Base-by-base conservation (phyloP, 2,797 vertebrate species). In the Antrozous pallidus region DNA sequence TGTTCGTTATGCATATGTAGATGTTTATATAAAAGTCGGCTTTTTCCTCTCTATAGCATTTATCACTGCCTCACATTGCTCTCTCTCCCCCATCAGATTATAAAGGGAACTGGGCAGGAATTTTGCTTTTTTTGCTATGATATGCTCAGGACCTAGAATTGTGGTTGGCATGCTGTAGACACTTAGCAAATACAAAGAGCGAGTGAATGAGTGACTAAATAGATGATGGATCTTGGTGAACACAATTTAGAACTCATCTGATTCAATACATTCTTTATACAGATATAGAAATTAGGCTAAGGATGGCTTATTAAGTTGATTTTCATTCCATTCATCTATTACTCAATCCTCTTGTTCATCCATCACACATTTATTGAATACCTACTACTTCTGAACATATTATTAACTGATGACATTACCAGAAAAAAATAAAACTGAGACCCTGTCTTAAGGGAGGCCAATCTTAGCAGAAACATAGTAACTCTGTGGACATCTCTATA, bases 231-330 rank as follows among this genome's bases (percentile, higher is more conserved):
- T 67, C 12, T 47, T 38, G 78, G 84, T 24, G 49, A 77, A 16
- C 77, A 74, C 17, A 36, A 78, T 67, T 93, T 77, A 81, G 38
- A 92, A 91, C 7, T 16, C 69, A 63, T 12, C 61, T 73, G 6
- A 17, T 63, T 88, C 69, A 51, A 45, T 45, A 69, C 42, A 38
- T 85, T 90, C 75, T 61, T 71, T 51, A 87, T 20, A 85, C 38
- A 90, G 47, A 80, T 63, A 31, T 61, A 36, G 67, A 95, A 80
- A 95, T 73, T 54, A 67, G n/a, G 36, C 47, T n/a, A n/a, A 90
- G 26, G 11, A 28, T 70, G 36, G 10, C 74, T 70, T 91, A 42
- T 54, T 82, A 86, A 86, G 47, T 71, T 61, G 40, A 94, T 77
- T 70, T 74, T 17, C 78, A 49, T 17, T 54, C 17, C 31, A 74